Percentiles rank a stretch among this genome's conserved stretches.
phyloP scores from a whole-genome alignment of 2,797 vertebrate species.

The Rhincodon typus region DNA sequence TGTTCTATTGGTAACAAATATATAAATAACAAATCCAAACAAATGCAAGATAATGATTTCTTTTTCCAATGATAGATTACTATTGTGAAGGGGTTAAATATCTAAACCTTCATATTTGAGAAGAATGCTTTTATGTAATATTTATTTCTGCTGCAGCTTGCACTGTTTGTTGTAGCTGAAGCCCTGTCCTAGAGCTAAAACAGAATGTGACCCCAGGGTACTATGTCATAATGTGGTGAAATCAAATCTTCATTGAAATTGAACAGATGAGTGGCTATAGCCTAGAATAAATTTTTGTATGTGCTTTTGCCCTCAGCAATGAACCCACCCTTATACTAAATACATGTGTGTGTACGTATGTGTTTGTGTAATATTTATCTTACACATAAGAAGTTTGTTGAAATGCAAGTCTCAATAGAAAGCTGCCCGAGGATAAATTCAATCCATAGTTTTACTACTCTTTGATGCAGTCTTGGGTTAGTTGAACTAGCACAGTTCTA shows the following conservation, averaged over 20 bases:
- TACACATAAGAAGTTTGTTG: not conserved
- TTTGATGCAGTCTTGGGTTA: not conserved
- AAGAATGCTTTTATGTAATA: not conserved
- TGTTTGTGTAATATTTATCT: conserved; percentile 20
- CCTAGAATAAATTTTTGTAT: not conserved
- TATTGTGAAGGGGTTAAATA: not conserved
- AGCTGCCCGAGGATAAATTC: not conserved
- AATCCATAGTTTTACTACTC: not conserved
- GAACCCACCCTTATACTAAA: not conserved
- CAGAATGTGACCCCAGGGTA: not conserved
- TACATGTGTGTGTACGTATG: not conserved
- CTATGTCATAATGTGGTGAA: conserved; percentile 19
- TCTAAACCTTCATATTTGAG: not conserved
- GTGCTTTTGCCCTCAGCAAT: not conserved
- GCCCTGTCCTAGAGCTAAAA: conserved; percentile 11
- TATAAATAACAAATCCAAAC: not conserved
- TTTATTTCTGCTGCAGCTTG: not conserved
- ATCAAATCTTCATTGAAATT: conserved; percentile 34
- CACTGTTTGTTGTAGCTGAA: not conserved
- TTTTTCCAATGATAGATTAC: not conserved
- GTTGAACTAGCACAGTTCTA: not conserved
- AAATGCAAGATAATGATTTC: not conserved
- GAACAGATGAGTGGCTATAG: not conserved
- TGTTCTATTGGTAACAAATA: not conserved
- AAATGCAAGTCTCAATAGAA: not conserved